Base-by-base conservation (phyloP, 2,888 invertebrate species). In the Sesia bembeciformis region DNA sequence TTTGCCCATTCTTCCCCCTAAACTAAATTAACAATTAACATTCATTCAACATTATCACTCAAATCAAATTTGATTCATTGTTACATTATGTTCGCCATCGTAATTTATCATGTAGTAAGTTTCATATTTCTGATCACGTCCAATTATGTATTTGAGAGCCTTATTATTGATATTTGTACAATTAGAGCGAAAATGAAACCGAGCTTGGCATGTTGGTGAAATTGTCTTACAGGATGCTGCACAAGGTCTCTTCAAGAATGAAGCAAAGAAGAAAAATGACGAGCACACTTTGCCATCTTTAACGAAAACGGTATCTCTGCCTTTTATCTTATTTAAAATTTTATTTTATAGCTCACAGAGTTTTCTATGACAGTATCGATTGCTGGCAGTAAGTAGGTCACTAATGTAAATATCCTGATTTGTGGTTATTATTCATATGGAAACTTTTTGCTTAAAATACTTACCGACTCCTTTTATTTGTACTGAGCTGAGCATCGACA, bases 181-280 rank as follows among this genome's bases (percentile, higher is more conserved):
- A 43, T 53, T 43, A 38, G n/a, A 23, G n/a, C 23, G 8, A 1
- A 46, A 46, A 8, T 46, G 8, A 23, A 8, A 46, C 46, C 72
- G 64, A 71, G 77, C 77, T 75, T 82, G 81, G 84, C 79, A 84
- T 82, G 76, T 81, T 72, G 62, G 76, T 76, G 69, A 64, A 69
- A 78, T 82, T 83, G 62, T 77, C 68, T 87, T 86, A 62, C 87
- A 86, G 87, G 85, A 81, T 64, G 77, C 78, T 56, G 78, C 80
- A 69, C 81, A 82, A 70, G 74, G 76, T 69, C 67, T 77, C 60
- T 72, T 72, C 74, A 80, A 76, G 72, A 77, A 70, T 65, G 81
- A 80, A 68, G 74, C 73, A 66, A 83, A 81, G 71, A 72, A 70
- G 78, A 78, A 76, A 77, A 75, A 77, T 65, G 81, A 78, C 64